phyloP scores from a whole-genome alignment of 2,888 invertebrate species.

The Brachynemurus nebulosus region DNA sequence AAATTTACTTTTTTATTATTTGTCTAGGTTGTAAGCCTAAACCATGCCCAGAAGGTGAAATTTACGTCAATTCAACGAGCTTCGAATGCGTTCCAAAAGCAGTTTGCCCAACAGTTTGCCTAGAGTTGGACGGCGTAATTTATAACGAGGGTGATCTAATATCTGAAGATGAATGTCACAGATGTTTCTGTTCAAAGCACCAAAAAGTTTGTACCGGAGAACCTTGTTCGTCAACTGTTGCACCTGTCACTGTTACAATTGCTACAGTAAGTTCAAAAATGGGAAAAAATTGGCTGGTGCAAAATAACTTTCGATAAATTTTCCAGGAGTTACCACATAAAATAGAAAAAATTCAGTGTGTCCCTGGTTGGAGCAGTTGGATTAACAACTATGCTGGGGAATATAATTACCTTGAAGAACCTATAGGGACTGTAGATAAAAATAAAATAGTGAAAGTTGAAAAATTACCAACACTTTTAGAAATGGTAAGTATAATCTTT shows the following conservation, averaged over 20 bases:
- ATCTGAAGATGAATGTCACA: slow-evolving; percentile 63
- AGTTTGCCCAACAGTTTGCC: slow-evolving; percentile 55
- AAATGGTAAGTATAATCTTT: slow-evolving; percentile 33
- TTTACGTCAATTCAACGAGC: slow-evolving; percentile 55
- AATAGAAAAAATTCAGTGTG: slow-evolving; percentile 34
- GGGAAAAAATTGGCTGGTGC: no score
- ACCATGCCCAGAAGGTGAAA: slow-evolving; percentile 55
- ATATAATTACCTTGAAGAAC: slow-evolving; percentile 22
- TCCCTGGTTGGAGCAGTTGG: slow-evolving; percentile 69
- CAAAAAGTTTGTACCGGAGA: slow-evolving; percentile 55
- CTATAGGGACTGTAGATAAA: slow-evolving; percentile 22
- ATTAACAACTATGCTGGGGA: slow-evolving; percentile 42
- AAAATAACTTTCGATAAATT: no score
- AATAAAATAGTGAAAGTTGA: slow-evolving; percentile 40
- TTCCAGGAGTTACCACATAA: slow-evolving; percentile 11
- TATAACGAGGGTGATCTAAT: slow-evolving; percentile 68
- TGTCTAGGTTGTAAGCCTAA: slow-evolving; percentile 55
- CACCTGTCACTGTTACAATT: slow-evolving; percentile 25
- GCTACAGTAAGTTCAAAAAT: background rate
- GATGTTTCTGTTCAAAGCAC: slow-evolving; percentile 60
- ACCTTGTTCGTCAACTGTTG: slow-evolving; percentile 40
- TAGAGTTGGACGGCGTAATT: slow-evolving; percentile 48
- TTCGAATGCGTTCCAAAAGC: slow-evolving; percentile 60
- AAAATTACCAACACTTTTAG: slow-evolving; percentile 38
- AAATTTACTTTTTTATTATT: background rate